Percentiles rank a stretch among this genome's conserved stretches.
phyloP scores from a whole-genome alignment of 1,140 invertebrate genomes.

The Sycophaga agraensis region DNA sequence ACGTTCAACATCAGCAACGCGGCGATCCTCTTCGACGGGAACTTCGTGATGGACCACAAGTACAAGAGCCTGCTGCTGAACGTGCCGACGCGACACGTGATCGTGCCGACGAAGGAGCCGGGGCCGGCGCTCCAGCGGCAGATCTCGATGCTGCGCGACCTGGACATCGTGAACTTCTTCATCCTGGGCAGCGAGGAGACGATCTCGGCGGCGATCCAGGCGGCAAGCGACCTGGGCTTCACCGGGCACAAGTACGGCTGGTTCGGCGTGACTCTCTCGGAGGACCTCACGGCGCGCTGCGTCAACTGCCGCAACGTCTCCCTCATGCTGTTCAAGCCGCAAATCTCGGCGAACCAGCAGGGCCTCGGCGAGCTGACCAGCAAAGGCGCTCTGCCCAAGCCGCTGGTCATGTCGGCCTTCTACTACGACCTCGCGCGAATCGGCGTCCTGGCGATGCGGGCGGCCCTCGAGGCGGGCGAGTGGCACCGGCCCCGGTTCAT shows the following conservation, averaged over 20 bases:
- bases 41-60: constrained; percentile 89
- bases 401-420: constrained; percentile 67
- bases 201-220: constrained; percentile 69
- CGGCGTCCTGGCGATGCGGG: constrained; percentile 75
- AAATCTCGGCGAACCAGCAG: constrained; percentile 29
- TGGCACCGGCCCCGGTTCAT: constrained; percentile 73
- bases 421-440: constrained; percentile 81
- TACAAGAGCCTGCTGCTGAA: constrained; percentile 87
- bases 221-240: constrained; percentile 43
- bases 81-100: constrained; percentile 83
- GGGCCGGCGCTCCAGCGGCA: constrained; percentile 63
- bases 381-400: constrained; percentile 35
- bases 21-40: constrained; percentile 84
- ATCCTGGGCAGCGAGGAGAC: constrained; percentile 71
- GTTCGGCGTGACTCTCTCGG: constrained; percentile 62
- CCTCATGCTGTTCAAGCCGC: constrained; percentile 44
- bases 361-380: constrained; percentile 63
- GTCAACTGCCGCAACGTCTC: constrained; percentile 42
- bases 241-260: constrained; percentile 62
- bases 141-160: constrained; percentile 69
- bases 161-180: constrained; percentile 89
- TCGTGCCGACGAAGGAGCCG: constrained; percentile 64
- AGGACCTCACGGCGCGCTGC: constrained; percentile 44
- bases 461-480: constrained; percentile 63
- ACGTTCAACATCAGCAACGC: constrained; percentile 81